Evolutionary conservation across 2,797 vertebrate genomes (phyloP).

Genomic region (Calcarius lapponicus): DNA sequence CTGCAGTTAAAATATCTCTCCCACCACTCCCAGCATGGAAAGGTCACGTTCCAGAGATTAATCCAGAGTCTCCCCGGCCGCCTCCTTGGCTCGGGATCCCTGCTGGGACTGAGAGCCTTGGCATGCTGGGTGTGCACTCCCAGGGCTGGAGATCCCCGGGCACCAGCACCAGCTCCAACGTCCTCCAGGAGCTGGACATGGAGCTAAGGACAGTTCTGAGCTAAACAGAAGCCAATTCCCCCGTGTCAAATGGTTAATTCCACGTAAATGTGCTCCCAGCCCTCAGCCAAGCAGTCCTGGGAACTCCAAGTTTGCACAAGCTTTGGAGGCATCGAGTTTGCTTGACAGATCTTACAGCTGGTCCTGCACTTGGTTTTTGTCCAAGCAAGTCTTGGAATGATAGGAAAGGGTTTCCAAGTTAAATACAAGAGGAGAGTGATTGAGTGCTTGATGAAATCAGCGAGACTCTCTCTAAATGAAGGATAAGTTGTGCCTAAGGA

Average conservation of each 20-base stretch:
- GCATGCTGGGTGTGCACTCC: not conserved
- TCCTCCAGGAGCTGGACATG: fast-evolving
- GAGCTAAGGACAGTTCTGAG: not conserved
- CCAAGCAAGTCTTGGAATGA: not conserved
- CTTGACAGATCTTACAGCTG: not conserved
- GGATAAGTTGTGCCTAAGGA: not conserved
- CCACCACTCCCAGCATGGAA: slow-evolving; percentile 44
- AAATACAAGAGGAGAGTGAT: not conserved
- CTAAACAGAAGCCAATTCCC: not conserved
- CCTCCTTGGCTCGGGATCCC: not conserved
- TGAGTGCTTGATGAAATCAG: not conserved
- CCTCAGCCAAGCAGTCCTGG: not conserved
- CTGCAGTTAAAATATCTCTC: not conserved
- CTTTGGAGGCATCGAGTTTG: not conserved
- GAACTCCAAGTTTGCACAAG: not conserved
- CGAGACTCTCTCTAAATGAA: not conserved
- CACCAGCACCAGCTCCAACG: fast-evolving
- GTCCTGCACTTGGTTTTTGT: not conserved
- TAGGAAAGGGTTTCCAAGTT: not conserved
- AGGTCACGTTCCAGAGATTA: slow-evolving; percentile 47
- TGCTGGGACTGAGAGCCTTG: not conserved
- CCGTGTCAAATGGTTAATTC: not conserved
- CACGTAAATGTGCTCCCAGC: not conserved
- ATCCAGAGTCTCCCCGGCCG: not conserved
- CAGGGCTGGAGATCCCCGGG: not conserved